Evolutionary conservation across 1,140 invertebrate genomes (phyloP), one percentile per base, ranked within the genome.

Genomic region (Neodiprion fabricii): DNA sequence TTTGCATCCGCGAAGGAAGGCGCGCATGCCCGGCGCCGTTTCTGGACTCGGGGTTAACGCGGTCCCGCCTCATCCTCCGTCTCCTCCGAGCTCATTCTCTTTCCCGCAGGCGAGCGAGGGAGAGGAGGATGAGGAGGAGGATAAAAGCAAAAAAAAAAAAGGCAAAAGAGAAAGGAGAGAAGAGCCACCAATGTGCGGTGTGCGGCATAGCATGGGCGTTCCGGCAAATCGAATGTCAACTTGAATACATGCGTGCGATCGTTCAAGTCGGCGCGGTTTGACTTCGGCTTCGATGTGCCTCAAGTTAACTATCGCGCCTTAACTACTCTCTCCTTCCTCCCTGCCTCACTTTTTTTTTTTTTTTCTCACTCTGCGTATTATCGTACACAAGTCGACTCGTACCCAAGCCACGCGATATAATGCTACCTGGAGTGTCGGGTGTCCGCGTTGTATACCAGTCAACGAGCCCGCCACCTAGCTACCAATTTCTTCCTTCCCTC

Each of bases 1-100:
- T 84, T 83, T 82, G 81, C 80, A 83, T 83, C 53, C 53, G n/a
- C 53, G 11, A 17, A 61, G 53, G 11, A 17, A 61, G 53, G 53
- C 53, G 53, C 53, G 53, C 5, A 61, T 17, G n/a, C 28, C 28
- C 53, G 53, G 53, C 53, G 53, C 53, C 53, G 53, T 61, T 61
- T 61, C 53, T 61, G 53, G 53, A 61, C 53, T 40, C 28, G n/a
- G 53, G 53, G 53, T 61, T 61, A 61, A 61, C 11, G 8, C 53
- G 53, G 53, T 61, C 53, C 53, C 53, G 11, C 53, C 53, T 40
- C 28, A 40, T 40, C 28, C 28, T 40, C 28, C 28, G 28, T 40
- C 28, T 40, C 28, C 28, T 40, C 28, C 28, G 5, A 40, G 28
- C 28, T 40, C 28, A 40, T 40, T 40, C 28, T 40, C 28, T 40